Evolutionary conservation across 2,888 invertebrate species (phyloP).

Genomic region (Leptinotarsa tumamoca): DNA sequence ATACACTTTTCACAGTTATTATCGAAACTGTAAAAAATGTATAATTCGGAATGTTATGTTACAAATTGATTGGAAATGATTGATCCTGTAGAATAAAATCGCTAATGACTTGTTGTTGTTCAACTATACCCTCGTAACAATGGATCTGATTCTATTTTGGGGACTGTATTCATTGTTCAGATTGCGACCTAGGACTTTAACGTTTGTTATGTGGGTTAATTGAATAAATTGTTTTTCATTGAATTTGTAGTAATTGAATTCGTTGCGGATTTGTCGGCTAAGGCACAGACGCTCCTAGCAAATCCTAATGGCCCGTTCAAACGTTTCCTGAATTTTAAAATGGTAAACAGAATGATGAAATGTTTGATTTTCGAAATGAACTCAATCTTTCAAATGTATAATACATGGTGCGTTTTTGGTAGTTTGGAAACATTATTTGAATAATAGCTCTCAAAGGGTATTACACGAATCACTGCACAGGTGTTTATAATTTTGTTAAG

Average conservation of each 20-base stretch:
- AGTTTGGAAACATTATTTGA: too few species aligned
- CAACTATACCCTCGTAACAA: background rate
- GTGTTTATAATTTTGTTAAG: too few species aligned
- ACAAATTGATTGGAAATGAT: too few species aligned
- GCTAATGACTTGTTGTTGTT: background rate
- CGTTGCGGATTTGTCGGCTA: slow-evolving; percentile 8
- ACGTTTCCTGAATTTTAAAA: background rate
- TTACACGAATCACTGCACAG: too few species aligned
- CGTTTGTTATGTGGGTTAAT: slow-evolving; percentile 15
- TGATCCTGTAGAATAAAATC: too few species aligned
- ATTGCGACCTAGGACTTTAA: slow-evolving; percentile 14
- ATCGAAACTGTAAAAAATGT: too few species aligned
- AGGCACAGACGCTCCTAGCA: background rate
- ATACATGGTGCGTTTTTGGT: too few species aligned
- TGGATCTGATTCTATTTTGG: slow-evolving; percentile 1
- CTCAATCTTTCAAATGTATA: too few species aligned
- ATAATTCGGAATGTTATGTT: too few species aligned
- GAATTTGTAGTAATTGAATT: slow-evolving; percentile 16
- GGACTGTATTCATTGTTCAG: background rate
- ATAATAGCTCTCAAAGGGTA: too few species aligned
- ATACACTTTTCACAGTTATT: too few species aligned
- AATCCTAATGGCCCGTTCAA: slow-evolving; percentile 7
- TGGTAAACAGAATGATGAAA: background rate
- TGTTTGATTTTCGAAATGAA: background rate
- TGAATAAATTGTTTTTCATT: slow-evolving; percentile 16